Percentiles rank a stretch among this genome's conserved stretches.
Conservation (phyloP, 2,797 vertebrate genomes). For the Chiroxiphia lanceolata region DNA sequence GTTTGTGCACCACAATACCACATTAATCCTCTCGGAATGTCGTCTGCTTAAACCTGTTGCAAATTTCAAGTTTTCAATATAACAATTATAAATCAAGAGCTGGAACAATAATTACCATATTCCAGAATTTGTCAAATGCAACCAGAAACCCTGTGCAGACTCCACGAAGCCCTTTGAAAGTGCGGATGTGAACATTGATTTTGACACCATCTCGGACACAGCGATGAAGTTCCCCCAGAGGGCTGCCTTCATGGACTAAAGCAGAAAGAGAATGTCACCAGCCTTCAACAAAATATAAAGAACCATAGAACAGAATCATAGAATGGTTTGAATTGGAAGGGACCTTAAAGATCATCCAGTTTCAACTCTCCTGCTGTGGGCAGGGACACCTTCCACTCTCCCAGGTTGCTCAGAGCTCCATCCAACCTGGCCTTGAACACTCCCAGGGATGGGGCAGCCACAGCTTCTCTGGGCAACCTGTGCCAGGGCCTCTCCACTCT, state of each 20-base stretch:
- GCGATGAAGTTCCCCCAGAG: constrained; percentile 90
- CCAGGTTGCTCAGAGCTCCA: not conserved
- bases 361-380: not conserved
- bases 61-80: not conserved
- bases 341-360: not conserved
- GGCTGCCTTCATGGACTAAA: constrained; percentile 90
- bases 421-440: not conserved
- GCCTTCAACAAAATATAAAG: not conserved
- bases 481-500: not conserved
- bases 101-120: constrained; percentile 84
- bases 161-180: constrained; percentile 94
- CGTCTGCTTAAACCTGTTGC: not conserved
- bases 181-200: constrained; percentile 94
- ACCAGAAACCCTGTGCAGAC: constrained; percentile 95
- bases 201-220: constrained; percentile 89
- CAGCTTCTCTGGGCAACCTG: not conserved
- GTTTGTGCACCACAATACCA: not conserved
- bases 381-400: not conserved
- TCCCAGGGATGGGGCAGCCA: not conserved
- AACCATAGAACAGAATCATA: accelerated
- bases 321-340: not conserved
- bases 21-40: not conserved
- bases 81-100: not conserved
- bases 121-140: constrained; percentile 99
- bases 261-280: not conserved